Conservation (phyloP, 2,113 vertebrate species). For the Bombycilla garrulus region DNA sequence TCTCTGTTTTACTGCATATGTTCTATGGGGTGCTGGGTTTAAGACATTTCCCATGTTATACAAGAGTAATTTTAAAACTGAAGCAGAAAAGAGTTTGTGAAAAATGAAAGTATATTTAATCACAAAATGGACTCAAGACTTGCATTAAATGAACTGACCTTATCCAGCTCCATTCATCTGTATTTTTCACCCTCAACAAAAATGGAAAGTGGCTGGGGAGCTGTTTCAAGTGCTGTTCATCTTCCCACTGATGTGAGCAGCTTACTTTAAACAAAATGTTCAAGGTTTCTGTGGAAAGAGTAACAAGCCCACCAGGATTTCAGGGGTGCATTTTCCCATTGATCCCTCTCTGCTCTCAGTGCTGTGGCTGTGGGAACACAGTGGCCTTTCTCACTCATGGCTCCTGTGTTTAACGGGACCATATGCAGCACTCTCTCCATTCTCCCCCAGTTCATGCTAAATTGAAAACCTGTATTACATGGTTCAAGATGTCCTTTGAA, state of each 20-base stretch:
- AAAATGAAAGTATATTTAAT: not conserved
- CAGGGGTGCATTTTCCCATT: not conserved
- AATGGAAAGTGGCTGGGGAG: not conserved
- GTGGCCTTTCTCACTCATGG: not conserved
- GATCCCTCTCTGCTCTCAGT: not conserved
- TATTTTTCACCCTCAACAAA: not conserved
- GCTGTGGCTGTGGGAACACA: not conserved
- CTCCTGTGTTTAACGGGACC: not conserved
- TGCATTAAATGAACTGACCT: not conserved
- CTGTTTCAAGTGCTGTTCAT: not conserved
- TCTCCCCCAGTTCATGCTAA: not conserved
- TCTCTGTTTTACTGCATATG: too few species aligned
- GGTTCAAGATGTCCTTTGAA: not conserved
- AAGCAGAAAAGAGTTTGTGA: not conserved
- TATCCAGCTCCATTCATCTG: not conserved
- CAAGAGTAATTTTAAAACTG: not conserved
- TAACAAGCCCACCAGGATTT: not conserved
- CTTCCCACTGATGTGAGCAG: not conserved
- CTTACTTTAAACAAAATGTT: conserved; percentile 25
- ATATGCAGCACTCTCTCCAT: not conserved
- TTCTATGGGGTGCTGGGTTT: not conserved
- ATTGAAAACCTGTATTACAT: not conserved
- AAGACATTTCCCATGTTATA: not conserved
- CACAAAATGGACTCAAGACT: not conserved
- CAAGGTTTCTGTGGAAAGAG: not conserved